Conservation (phyloP, 2,113 vertebrate genomes). For the Phrynosoma platyrhinos region DNA sequence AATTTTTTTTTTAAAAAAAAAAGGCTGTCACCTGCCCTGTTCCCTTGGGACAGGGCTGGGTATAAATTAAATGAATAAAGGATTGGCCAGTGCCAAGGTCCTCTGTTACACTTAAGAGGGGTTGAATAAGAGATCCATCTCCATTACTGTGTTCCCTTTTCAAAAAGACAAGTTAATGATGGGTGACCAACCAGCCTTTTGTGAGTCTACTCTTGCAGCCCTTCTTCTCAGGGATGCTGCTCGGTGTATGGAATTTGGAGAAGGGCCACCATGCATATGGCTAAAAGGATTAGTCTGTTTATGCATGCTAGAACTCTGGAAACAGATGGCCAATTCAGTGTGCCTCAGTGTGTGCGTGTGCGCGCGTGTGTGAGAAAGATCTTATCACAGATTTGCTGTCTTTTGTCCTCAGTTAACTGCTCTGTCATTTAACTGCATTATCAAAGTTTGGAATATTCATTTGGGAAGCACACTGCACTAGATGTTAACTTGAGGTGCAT, state of each 20-base stretch:
- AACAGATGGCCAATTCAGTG: neutral
- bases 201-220: neutral
- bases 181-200: neutral
- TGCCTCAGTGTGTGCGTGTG: neutral
- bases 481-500: neutral
- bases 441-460: slow-evolving; percentile 65
- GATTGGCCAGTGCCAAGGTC: neutral
- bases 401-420: slow-evolving; percentile 40
- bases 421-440: slow-evolving; percentile 19
- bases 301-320: neutral
- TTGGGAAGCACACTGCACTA: slow-evolving; percentile 29
- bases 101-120: neutral
- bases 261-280: neutral
- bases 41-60: neutral
- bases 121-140: slow-evolving; percentile 6
- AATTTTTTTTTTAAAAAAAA: too few relatives aligned
- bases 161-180: slow-evolving; percentile 25
- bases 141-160: slow-evolving; percentile 1
- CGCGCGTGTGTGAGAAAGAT: neutral
- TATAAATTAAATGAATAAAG: neutral
- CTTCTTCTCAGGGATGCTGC: slow-evolving; percentile 1
- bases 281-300: slow-evolving; percentile 31
- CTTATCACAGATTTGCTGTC: slow-evolving; percentile 48
- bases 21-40: neutral
- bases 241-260: neutral